Conservation (phyloP, 2,113 vertebrate species). For the Lamprotornis superbus region DNA sequence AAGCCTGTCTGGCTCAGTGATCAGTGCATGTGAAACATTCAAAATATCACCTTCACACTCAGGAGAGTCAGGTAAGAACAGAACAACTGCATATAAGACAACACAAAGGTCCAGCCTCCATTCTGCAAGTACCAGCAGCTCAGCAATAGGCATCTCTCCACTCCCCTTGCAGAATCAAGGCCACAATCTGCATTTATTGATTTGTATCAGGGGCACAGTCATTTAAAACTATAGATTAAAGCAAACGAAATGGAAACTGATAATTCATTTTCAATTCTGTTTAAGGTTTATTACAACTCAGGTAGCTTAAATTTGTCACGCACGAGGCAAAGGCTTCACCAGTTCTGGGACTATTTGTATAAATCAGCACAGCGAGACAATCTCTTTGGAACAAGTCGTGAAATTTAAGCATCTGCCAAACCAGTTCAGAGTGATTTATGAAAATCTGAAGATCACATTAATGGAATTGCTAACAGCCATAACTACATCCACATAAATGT, state of each 20-base stretch:
- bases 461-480: constrained; percentile 56
- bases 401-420: constrained; percentile 38
- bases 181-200: background rate
- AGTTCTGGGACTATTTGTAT: constrained; percentile 10
- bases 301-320: constrained; percentile 1
- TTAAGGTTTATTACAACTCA: constrained; percentile 30
- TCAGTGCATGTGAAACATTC: background rate
- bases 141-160: background rate
- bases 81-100: background rate
- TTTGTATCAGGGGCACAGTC: background rate
- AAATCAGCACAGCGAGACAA: constrained; percentile 37
- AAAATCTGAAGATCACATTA: constrained; percentile 57
- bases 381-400: constrained; percentile 32
- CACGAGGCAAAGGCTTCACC: background rate
- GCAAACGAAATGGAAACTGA: constrained; percentile 21
- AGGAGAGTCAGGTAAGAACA: background rate
- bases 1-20: background rate
- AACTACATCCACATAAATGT: constrained; percentile 64
- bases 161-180: background rate
- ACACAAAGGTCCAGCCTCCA: background rate
- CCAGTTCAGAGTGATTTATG: constrained; percentile 41
- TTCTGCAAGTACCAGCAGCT: background rate
- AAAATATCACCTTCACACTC: background rate
- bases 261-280: constrained; percentile 20
- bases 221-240: constrained; percentile 20